Evolutionary conservation across 2,888 invertebrate genomes (phyloP).

Genomic region (Ypsolopha scabrella): DNA sequence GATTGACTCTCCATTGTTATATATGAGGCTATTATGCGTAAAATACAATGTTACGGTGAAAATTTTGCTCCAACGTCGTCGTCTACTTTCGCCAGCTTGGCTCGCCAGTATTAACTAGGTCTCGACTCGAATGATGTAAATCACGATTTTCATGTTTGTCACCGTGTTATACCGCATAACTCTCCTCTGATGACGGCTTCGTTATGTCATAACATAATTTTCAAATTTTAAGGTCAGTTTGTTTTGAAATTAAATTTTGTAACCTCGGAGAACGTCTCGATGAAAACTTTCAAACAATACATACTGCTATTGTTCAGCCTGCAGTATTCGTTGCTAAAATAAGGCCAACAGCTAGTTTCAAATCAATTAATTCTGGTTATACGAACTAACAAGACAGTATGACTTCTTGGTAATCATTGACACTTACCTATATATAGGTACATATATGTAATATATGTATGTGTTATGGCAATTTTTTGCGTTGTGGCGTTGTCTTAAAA

Average conservation of each 20-base stretch:
- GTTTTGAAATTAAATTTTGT: conserved; percentile 7
- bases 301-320: no score
- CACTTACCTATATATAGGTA: no score
- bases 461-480: no score
- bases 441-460: no score
- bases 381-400: no score
- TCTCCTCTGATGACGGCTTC: neutral
- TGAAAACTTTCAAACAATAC: no score
- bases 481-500: no score
- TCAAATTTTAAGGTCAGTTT: conserved; percentile 8
- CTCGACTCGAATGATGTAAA: conserved; percentile 21
- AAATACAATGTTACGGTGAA: conserved; percentile 22
- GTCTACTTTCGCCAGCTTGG: conserved; percentile 22
- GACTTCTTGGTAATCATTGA: no score
- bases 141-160: conserved; percentile 19
- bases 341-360: no score
- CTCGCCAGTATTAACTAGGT: conserved; percentile 10
- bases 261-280: no score
- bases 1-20: neutral
- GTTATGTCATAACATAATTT: conserved; percentile 25
- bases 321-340: no score
- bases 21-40: neutral
- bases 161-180: conserved; percentile 13
- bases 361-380: no score
- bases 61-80: conserved; percentile 9